Base-by-base conservation (phyloP, 2,113 vertebrate species). In the Hystrix brachyura region DNA sequence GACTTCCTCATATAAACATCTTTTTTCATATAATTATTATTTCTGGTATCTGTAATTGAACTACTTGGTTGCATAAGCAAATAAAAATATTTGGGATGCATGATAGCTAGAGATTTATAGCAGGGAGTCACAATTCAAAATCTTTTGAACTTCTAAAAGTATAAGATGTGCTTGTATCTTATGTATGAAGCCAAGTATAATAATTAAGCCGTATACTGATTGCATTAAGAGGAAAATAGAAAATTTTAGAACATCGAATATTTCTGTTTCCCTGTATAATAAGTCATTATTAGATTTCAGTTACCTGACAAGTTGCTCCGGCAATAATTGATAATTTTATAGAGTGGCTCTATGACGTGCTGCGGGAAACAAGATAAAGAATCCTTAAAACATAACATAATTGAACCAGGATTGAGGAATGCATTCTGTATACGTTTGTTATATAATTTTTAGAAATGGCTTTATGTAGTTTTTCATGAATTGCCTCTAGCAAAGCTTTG, bases 1-100 rank as follows among this genome's bases (percentile, higher is more conserved):
- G 3, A 5, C 48, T 90, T 82, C 60, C 67, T 90, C 69, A 25
- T 57, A 9, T 71, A 84, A 90, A 65, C 57, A 80, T 84, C 18
- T 48, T 85, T 85, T 90, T 76, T 79, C 23, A n/a, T 51, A 15
- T 93, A 34, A 65, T 93, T 38, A 76, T 89, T 72, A 57, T 90
- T 90, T 92, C 53, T 64, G 43, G 65, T 34, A 48, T 64, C 55
- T 11, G 0, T 89, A 90, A 62, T 62, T 90, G 53, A 92, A 57
- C 74, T n/a, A 72, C 34, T 92, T 76, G 18, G 55, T 90, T 59
- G 91, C 48, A 88, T 38, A 57, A 94, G 34, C 53, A 89, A 91
- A 53, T 57, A 64, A 65, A 82, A 46, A 76, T 83, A 23, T 69
- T 43, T 69, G 5, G 3, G 82, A 62, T 46, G 72, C 32, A 9